These are phyloP conservation scores for Phocoena sinus DNA, from an alignment of 2,113 vertebrate genomes.

Conservation along the genomic window DNA sequence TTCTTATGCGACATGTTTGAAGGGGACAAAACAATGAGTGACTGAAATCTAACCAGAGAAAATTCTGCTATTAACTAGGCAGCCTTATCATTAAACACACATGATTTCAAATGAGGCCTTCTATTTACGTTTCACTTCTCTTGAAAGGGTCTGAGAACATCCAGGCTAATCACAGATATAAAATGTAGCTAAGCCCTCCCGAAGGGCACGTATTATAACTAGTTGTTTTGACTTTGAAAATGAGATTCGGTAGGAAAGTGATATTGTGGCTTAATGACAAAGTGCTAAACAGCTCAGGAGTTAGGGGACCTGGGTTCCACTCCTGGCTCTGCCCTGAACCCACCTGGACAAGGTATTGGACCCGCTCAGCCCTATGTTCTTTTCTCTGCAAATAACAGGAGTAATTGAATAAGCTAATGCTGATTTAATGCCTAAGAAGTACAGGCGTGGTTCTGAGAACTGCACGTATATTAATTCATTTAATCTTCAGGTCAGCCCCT, in stretches of 20 bases:
- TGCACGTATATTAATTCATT: neutral
- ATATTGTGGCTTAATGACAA: neutral
- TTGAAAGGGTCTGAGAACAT: neutral
- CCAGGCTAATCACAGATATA: neutral
- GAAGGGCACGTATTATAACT: neutral
- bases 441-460: neutral
- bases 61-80: neutral
- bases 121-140: neutral
- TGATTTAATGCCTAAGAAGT: neutral
- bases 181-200: neutral
- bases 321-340: neutral
- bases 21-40: neutral
- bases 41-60: neutral
- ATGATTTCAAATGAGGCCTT: neutral
- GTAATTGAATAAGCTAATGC: neutral
- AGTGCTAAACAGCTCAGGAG: neutral
- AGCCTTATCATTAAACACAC: neutral
- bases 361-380: neutral
- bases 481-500: neutral
- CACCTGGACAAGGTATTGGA: neutral
- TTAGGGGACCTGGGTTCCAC: neutral
- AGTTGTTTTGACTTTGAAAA: neutral
- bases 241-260: neutral
- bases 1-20: neutral
- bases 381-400: neutral